Base-by-base conservation (phyloP, 64 coral and sea anemone species). In the Dendronephthya gigantea region DNA sequence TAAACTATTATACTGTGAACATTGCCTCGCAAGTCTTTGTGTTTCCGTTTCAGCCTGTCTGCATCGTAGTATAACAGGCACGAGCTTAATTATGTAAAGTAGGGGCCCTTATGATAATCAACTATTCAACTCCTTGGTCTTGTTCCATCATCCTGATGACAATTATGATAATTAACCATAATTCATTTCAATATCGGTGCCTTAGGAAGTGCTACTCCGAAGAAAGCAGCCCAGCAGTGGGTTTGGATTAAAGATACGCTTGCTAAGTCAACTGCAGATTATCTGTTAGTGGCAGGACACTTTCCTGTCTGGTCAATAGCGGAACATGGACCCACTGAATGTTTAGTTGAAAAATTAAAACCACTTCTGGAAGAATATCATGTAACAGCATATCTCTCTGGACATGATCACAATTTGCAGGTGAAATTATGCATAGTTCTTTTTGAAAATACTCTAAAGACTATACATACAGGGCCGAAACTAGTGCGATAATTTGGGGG, bases 331-430 rank as follows among this genome's bases (percentile, higher is more conserved):
- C 95, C 95, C 2, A 98, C 95, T 5, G 9, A 83, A 29, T 98
- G 95, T 45, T 84, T 98, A 2, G 95, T 98, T 0, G 39, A 98
- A 11, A 41, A 59, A 75, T 84, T 98, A 22, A 93, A 89, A 84
- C 95, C 95, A 32, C 81, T 98, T 17, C 38, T 93, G 48, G 86
- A 93, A 85, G 89, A 91, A 74, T 93, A 98, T 70, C 45, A 92
- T 2, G 90, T 97, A 1, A 93, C 91, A 39, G 92, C 95, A 50
- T 98, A 98, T 68, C 49, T 98, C 28, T 88, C 86, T 59, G 95
- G 95, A 41, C 95, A 98, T 40, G 95, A 98, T 72, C 95, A 98
- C 84, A 98, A 91, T 43, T 86, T 98, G 28, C 95, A 98, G 92
- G 95, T 93, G 58, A 68, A 33, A 36, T 28, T 28, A 79, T 33